Base-by-base conservation (phyloP, 2,797 vertebrate species). In the Sebastes iracundus region DNA sequence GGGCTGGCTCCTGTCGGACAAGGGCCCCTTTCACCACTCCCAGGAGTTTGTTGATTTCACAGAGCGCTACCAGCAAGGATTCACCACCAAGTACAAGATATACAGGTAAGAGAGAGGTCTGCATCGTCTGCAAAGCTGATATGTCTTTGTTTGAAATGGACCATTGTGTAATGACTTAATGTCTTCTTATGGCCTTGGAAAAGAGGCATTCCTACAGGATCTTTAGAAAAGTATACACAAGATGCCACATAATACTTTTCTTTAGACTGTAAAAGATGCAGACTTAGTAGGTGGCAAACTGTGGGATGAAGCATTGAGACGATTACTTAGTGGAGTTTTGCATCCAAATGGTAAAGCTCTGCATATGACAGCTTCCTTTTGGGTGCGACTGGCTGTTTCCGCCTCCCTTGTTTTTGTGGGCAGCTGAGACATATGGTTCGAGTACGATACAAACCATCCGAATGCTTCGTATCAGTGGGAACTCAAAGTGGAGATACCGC, bases 61-160 rank as follows among this genome's bases (percentile, higher is more conserved):
- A 88, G 98, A 99, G 94, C 97, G 97, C 96, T 97, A 97, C 95
- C 97, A 97, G 80, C 98, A 99, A 93, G 98, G 98, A 94, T 99
- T 98, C 96, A 97, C 96, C 93, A 99, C 98, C 82, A 97, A 97
- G 96, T 99, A 99, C 97, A 99, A 98, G 96, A 99, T 99, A 93
- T 99, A 99, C 97, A 98, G 98, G 98, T 99, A 96, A 96, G 95
- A 67, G 32, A 22, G 1, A 1, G 27, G 42, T 6, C 7, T 60
- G 52, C 49, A 53, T n/a, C 20, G 49, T 25, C 3, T 80, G 65
- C 35, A 23, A n/a, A 9, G 27, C 59, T 63, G 13, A 25, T 27
- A 28, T 42, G 56, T 2, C 16, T 63, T 63, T 64, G 49, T 58
- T 28, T 76, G n/a, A 60, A 67, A 52, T 20, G 4, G 22, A 56